A percentile compares a stretch with the other conserved stretches of the same genome.
Conservation (phyloP, 2,888 invertebrate species). For the Schizotus pectinicornis region DNA sequence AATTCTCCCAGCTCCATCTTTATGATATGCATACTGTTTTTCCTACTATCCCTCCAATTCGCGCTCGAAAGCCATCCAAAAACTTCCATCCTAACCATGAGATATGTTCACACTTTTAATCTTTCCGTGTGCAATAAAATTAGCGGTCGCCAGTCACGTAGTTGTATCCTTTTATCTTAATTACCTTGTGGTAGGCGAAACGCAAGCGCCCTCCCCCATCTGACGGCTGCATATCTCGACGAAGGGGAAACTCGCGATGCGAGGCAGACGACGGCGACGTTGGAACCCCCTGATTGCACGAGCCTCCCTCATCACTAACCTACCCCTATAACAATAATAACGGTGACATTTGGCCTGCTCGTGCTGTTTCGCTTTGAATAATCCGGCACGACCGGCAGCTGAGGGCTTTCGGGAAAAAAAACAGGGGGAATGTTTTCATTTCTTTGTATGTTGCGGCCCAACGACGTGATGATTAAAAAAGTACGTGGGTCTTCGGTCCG, state of each 20-base stretch:
- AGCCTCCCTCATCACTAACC: conserved; percentile 33
- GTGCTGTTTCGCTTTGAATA: conserved; percentile 43
- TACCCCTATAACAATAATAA: conserved; percentile 42
- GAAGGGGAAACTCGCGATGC: conserved; percentile 16
- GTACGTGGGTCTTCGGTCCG: neutral
- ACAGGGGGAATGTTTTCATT: conserved; percentile 29
- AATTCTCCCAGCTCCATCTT: too few relatives aligned
- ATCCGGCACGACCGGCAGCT: conserved; percentile 37
- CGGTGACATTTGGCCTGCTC: conserved; percentile 46
- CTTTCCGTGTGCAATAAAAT: conserved; percentile 31
- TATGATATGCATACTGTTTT: too few relatives aligned
- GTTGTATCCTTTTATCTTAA: conserved; percentile 35
- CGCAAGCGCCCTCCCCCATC: conserved; percentile 1
- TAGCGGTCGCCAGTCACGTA: conserved; percentile 32
- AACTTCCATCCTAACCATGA: neutral
- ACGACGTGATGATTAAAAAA: conserved; percentile 14
- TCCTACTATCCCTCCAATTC: too few relatives aligned
- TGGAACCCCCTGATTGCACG: conserved; percentile 30
- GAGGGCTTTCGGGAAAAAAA: conserved; percentile 29
- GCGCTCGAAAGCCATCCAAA: too few relatives aligned
- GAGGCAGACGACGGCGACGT: too few relatives aligned
- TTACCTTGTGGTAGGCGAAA: conserved; percentile 10
- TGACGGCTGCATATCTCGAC: conserved; percentile 8
- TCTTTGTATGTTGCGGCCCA: conserved; percentile 15
- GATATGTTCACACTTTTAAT: conserved; percentile 23